Base-by-base conservation (phyloP, 2,113 vertebrate genomes). In the Acanthochromis polyacanthus region DNA sequence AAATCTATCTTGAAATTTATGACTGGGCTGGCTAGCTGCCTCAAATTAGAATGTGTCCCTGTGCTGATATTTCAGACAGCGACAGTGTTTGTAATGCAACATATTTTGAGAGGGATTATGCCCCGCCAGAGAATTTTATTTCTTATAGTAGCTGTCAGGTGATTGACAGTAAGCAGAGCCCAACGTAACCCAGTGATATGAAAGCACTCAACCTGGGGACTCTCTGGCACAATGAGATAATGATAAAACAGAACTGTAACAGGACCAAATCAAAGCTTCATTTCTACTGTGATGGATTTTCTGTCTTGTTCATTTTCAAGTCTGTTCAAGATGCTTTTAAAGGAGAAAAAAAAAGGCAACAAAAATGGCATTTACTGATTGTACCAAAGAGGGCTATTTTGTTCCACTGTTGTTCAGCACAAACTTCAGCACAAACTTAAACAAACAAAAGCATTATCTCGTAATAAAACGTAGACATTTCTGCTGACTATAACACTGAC, bases 151-250 rank as follows among this genome's bases (percentile, higher is more conserved):
- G 73, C 65, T 83, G 82, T 85, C 78, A 82, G 78, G 84, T 77
- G 84, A 87, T 77, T 86, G 85, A 90, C 86, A 83, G 82, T 69
- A 80, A 90, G 80, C 38, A 61, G 48, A 78, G 84, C 68, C 82
- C 84, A 88, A 75, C 81, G 85, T 60, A 76, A 59, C n/a, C 36
- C 57, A 14, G 72, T 48, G 78, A 89, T 86, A 86, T 74, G 76
- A 88, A 92, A 88, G 77, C 83, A 77, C 78, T 91, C 85, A 77
- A 91, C 76, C 82, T 87, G 80, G 83, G 80, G 81, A 87, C 80
- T 84, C 66, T 65, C 82, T 79, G 79, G 76, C 74, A 86, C 90
- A 87, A 80, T 82, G 84, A 88, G 88, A 89, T 91, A 85, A 88
- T 81, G 77, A 90, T 81, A 88, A 84, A 81, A 83, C 75, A 75